Evolutionary conservation across 2,797 vertebrate genomes (phyloP), one percentile per base, ranked within the genome.

Genomic region (Typhlichthys eigenmanni): DNA sequence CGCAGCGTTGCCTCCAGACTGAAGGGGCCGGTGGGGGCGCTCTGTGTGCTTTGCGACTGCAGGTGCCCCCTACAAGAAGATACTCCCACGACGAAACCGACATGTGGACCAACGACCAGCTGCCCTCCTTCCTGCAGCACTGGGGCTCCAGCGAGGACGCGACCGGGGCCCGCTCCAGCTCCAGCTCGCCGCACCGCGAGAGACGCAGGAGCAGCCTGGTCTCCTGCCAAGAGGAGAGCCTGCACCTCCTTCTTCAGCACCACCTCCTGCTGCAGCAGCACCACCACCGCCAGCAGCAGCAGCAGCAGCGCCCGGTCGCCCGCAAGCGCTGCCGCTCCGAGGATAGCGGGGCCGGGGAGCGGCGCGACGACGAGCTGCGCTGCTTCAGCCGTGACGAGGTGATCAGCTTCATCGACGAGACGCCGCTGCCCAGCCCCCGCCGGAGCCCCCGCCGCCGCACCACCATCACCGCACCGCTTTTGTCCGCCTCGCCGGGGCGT

Each of bases 21-120:
- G 63, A 86, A 67, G 16, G 34, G 34, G 34, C 5, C 34, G 34
- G 24, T 29, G 45, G 3, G 61, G 64, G 62, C 57, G 55, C 84
- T 57, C n/a, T 45, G 13, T 88, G 72, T 90, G 83, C 91, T 58
- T 88, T 88, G 62, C 75, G 54, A 38, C 60, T 77, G 19, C 90
- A 98, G 96, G 96, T 98, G 88, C 96, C 96, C 62, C 93, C 94
- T 88, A 94, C 93, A 88, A 92, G 96, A 91, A 95, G 96, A 89
- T 94, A 93, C 91, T 98, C 96, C 84, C 95, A 96, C 85, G 96
- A 98, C 81, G 96, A 97, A 85, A 94, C 93, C 57, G 94, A 96
- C 80, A 92, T 96, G 89, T 96, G 95, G 95, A 94, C 92, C 56
- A 91, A 85, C 55, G 87, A 93, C 68, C 93, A 84, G 91, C 93